Evolutionary conservation across 2,888 invertebrate species (phyloP).

Genomic region (Drosophila ezoana): DNA sequence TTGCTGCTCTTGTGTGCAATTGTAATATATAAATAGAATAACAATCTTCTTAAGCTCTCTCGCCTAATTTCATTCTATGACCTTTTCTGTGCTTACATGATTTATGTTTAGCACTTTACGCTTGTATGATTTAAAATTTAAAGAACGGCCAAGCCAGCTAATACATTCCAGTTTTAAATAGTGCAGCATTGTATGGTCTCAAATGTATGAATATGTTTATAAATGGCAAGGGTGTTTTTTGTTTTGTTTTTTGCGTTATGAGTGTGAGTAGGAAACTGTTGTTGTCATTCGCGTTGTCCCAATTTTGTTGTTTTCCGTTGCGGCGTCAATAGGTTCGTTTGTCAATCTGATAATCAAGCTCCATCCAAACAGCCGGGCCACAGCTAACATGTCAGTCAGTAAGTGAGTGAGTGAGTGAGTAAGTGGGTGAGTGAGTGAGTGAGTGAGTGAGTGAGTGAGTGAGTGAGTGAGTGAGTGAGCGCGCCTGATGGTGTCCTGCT

Average conservation of each 20-base stretch:
- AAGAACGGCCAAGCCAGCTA: no score
- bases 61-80: no score
- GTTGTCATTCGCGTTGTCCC: constrained; percentile 1
- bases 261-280: neutral
- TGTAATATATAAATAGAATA: no score
- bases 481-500: constrained; percentile 4
- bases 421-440: constrained; percentile 1
- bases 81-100: no score
- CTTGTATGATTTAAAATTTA: no score
- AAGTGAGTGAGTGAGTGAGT: constrained; percentile 14
- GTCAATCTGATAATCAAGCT: constrained; percentile 59
- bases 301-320: constrained; percentile 28
- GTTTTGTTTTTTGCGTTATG: neutral
- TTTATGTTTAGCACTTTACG: no score
- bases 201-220: no score
- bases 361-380: neutral
- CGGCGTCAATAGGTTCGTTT: constrained; percentile 60
- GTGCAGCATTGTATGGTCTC: no score
- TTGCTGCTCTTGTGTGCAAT: no score
- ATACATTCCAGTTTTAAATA: no score
- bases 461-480: constrained; percentile 16
- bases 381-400: constrained; percentile 30
- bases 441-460: constrained; percentile 27
- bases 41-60: no score
- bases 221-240: no score